Evolutionary conservation across 2,888 invertebrate species (phyloP).

Genomic region (Apotomis betuletana): DNA sequence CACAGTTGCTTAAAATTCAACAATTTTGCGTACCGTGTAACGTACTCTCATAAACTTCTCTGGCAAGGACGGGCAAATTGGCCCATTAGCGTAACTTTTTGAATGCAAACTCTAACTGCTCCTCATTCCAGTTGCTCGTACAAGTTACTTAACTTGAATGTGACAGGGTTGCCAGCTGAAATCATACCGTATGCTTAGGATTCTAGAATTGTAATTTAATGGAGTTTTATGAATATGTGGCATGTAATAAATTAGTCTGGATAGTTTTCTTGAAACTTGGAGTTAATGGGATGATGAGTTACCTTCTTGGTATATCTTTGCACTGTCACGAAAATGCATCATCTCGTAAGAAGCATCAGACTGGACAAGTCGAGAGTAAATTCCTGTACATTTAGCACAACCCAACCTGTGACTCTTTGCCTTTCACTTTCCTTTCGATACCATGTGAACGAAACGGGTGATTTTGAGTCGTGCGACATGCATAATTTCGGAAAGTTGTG

Average conservation of each 20-base stretch:
- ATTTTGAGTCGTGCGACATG: no score
- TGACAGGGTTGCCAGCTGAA: neutral
- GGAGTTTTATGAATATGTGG: neutral
- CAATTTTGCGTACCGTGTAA: neutral
- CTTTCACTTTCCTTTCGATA: no score
- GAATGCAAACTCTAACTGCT: slow-evolving; percentile 22
- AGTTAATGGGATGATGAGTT: no score
- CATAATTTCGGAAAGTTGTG: no score
- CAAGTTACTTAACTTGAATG: slow-evolving; percentile 8
- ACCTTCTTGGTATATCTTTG: no score
- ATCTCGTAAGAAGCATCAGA: no score
- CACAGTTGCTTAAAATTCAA: neutral
- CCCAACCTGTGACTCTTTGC: no score
- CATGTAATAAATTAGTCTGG: neutral
- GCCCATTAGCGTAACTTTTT: slow-evolving; percentile 31
- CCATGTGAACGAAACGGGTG: no score
- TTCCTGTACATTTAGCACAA: no score
- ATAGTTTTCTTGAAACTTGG: no score
- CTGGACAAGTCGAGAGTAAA: no score
- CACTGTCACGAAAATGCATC: no score
- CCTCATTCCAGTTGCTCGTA: slow-evolving; percentile 23
- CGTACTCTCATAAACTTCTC: slow-evolving; percentile 7
- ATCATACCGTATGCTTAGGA: neutral
- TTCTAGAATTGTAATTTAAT: neutral
- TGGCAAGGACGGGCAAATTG: slow-evolving; percentile 24